These are phyloP conservation scores for Mechanitis mazaeus DNA, from an alignment of 2,888 invertebrate species.

Conservation along the genomic window DNA sequence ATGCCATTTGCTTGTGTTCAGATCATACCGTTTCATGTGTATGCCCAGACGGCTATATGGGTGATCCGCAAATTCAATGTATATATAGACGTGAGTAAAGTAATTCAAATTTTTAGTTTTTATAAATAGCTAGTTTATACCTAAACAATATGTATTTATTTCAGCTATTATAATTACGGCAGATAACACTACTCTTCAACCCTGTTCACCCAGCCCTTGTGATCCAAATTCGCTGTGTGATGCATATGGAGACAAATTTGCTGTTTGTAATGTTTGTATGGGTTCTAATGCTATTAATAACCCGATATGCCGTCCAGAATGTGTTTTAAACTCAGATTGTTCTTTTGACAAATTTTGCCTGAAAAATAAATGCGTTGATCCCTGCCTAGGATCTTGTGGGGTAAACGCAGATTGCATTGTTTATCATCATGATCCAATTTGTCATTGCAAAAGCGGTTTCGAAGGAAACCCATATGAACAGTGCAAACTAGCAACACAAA, in stretches of 20 bases:
- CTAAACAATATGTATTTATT: slow-evolving; percentile 34
- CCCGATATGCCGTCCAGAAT: slow-evolving; percentile 88
- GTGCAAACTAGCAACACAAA: slow-evolving; percentile 76
- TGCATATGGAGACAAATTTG: slow-evolving; percentile 83
- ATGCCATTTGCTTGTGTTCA: slow-evolving; percentile 86
- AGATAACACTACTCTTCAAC: slow-evolving; percentile 79
- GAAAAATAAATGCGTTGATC: slow-evolving; percentile 84
- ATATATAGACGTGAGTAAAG: slow-evolving; percentile 69
- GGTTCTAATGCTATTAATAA: slow-evolving; percentile 81
- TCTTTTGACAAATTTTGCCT: slow-evolving; percentile 86
- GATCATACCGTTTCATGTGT: slow-evolving; percentile 90
- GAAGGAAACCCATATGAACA: slow-evolving; percentile 87
- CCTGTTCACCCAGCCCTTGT: slow-evolving; percentile 88
- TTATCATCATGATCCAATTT: slow-evolving; percentile 84
- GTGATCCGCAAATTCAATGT: slow-evolving; percentile 88
- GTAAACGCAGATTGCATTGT: slow-evolving; percentile 82
- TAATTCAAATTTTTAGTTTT: neutral
- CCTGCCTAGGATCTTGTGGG: slow-evolving; percentile 88
- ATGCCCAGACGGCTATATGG: slow-evolving; percentile 86
- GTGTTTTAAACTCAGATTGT: slow-evolving; percentile 88
- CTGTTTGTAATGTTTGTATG: slow-evolving; percentile 86
- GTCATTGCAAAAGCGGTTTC: slow-evolving; percentile 81
- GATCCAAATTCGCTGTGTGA: slow-evolving; percentile 81
- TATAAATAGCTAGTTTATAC: neutral
- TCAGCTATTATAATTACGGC: slow-evolving; percentile 71